phyloP scores from a whole-genome alignment of 30 jellyfish, hydroid and myxozoan species.

The Pelagia noctiluca region DNA sequence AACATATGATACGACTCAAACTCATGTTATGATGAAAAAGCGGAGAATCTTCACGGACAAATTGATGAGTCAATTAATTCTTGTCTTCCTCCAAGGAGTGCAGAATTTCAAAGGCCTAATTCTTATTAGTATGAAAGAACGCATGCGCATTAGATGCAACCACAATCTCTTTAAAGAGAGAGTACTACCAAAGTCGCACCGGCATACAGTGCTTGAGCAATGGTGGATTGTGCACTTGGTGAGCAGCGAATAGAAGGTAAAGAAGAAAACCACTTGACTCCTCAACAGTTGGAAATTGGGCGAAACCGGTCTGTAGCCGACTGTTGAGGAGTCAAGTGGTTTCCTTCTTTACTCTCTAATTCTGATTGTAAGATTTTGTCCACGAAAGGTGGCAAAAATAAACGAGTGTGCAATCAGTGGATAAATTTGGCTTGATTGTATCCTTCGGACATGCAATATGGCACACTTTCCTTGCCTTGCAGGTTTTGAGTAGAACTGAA shows the following conservation, averaged over 20 bases:
- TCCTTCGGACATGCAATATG: conserved; percentile 7
- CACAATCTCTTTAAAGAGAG: too few species aligned
- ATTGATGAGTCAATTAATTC: conserved; percentile 14
- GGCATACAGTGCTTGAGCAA: too few species aligned
- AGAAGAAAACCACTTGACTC: too few species aligned
- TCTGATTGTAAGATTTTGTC: too few species aligned
- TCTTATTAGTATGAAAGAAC: too few species aligned
- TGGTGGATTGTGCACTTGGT: too few species aligned
- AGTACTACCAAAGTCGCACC: too few species aligned
- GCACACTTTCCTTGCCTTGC: conserved; percentile 2
- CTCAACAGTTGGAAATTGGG: too few species aligned
- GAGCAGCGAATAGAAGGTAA: background rate
- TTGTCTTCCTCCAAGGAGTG: conserved; percentile 23
- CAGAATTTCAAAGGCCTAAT: conserved; percentile 23
- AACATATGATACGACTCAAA: background rate
- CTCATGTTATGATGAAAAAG: background rate
- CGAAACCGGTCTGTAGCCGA: too few species aligned
- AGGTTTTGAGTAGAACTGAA: background rate
- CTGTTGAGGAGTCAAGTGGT: too few species aligned
- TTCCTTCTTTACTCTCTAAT: too few species aligned
- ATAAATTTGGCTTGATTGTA: conserved; percentile 19
- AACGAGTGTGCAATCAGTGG: conserved; percentile 21
- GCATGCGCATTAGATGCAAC: too few species aligned
- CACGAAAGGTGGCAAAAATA: background rate
- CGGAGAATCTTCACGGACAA: background rate